phyloP scores from a whole-genome alignment of 2,888 invertebrate genomes.

The Caenorhabditis becei region DNA sequence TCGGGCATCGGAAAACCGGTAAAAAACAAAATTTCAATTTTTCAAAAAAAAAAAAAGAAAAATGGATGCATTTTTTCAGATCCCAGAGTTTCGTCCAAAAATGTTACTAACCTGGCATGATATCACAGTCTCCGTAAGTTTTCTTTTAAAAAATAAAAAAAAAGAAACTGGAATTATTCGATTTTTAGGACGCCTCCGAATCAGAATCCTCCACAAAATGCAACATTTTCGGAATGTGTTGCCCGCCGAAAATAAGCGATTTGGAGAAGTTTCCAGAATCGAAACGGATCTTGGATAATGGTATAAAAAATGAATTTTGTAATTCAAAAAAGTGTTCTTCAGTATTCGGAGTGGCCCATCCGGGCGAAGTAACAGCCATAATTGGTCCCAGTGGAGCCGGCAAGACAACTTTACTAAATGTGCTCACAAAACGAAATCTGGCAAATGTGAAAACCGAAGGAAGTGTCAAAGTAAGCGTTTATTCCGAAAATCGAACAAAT shows the following conservation, averaged over 20 bases:
- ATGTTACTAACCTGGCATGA: conserved; percentile 78
- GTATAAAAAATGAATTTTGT: conserved; percentile 6
- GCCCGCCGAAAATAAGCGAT: conserved; percentile 32
- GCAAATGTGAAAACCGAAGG: conserved; percentile 54
- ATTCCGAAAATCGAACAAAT: not conserved
- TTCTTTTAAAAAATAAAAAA: conserved; percentile 7
- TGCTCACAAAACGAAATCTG: conserved; percentile 87
- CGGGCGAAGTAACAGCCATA: conserved; percentile 77
- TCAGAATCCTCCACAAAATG: conserved; percentile 7
- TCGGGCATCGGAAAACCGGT: conserved; percentile 35
- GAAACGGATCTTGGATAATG: conserved; percentile 39
- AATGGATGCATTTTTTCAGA: conserved; percentile 34
- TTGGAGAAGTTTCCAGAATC: conserved; percentile 39
- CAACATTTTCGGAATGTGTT: conserved; percentile 19
- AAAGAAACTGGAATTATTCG: no score
- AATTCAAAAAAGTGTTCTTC: conserved; percentile 25
- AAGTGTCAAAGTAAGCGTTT: conserved; percentile 62
- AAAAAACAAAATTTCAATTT: conserved; percentile 2
- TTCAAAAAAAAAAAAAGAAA: not conserved
- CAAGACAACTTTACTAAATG: conserved; percentile 88
- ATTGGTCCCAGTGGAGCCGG: conserved; percentile 83
- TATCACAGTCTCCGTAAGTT: conserved; percentile 68
- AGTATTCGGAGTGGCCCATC: conserved; percentile 77
- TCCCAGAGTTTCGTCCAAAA: conserved; percentile 59
- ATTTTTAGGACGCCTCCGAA: conserved; percentile 24